Evolutionary conservation across 2,888 invertebrate species (phyloP).

Genomic region (Ennomos erosarius): DNA sequence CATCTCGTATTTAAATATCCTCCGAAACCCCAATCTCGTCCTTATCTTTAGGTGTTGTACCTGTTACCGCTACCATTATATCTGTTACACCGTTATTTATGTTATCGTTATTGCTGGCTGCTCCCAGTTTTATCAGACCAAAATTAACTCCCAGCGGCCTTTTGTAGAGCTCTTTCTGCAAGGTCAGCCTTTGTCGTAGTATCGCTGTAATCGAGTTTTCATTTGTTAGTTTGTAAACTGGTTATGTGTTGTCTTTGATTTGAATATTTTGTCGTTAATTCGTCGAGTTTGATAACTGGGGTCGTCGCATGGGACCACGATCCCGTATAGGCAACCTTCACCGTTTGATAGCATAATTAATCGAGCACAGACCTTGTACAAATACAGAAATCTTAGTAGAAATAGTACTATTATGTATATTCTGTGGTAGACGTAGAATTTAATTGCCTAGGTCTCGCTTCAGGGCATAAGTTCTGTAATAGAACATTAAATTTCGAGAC

Average conservation of each 20-base stretch:
- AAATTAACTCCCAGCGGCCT: conserved; percentile 38
- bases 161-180: conserved; percentile 29
- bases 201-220: conserved; percentile 30
- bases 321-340: too few relatives aligned
- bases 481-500: too few relatives aligned
- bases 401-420: too few relatives aligned
- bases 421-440: too few relatives aligned
- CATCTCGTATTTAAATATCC: conserved; percentile 63
- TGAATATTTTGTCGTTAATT: conserved; percentile 3
- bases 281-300: too few relatives aligned
- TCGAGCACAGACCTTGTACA: too few relatives aligned
- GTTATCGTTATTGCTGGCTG: conserved; percentile 42
- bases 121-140: conserved; percentile 38
- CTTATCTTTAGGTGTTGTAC: conserved; percentile 38
- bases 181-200: conserved; percentile 36
- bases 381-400: too few relatives aligned
- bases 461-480: too few relatives aligned
- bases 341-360: too few relatives aligned
- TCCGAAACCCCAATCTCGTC: conserved; percentile 34
- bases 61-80: conserved; percentile 36
- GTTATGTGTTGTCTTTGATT: conserved; percentile 7
- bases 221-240: conserved; percentile 21
- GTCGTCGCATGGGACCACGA: too few relatives aligned
- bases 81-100: conserved; percentile 34
- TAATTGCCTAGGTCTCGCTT: too few relatives aligned